Evolutionary conservation across 2,113 vertebrate genomes (phyloP), one percentile per base, ranked within the genome.

Genomic region (Indri indri): DNA sequence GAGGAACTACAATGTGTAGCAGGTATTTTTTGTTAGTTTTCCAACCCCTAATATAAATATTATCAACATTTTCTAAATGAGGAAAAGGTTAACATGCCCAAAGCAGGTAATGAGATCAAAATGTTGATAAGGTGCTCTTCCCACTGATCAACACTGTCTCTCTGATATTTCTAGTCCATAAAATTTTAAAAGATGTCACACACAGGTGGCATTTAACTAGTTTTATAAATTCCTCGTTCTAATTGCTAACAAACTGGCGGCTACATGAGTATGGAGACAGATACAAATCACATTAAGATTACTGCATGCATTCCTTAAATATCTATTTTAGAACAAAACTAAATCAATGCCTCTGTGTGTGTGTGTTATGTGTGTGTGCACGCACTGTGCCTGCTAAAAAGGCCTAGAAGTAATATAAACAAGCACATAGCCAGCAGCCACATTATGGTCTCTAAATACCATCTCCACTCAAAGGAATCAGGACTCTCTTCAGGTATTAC

Each of bases 311-410:
- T 82, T 76, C 40, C 66, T 70, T 47, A 76, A 81, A n/a, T 40
- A 52, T 52, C 50, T 85, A n/a, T 42, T 70, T 92, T n/a, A 63
- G 80, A 96, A 89, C 59, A 18, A 90, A 86, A 87, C 47, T 74
- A 66, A 89, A 77, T n/a, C 6, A 88, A 70, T 23, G 40, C 37
- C 14, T 66, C 10, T 42, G 20, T 42, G 40, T 42, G 40, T 42
- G 40, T 42, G 40, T 42, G 40, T 42, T 70, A 45, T 47, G 10
- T 30, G n/a, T 37, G 12, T 73, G n/a, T 32, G 12, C 66, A 34
- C 37, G 40, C n/a, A 25, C 17, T 70, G 25, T 42, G 59, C 52
- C 42, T 37, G 6, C 32, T 57, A 45, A 86, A 61, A 90, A 82
- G 32, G 50, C 52, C 66, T 57, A 22, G 25, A 45, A 71, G 11